Evolutionary conservation across 2,113 vertebrate species (phyloP), one percentile per base, ranked within the genome.

Genomic region (Onychorhynchus coronatus): DNA sequence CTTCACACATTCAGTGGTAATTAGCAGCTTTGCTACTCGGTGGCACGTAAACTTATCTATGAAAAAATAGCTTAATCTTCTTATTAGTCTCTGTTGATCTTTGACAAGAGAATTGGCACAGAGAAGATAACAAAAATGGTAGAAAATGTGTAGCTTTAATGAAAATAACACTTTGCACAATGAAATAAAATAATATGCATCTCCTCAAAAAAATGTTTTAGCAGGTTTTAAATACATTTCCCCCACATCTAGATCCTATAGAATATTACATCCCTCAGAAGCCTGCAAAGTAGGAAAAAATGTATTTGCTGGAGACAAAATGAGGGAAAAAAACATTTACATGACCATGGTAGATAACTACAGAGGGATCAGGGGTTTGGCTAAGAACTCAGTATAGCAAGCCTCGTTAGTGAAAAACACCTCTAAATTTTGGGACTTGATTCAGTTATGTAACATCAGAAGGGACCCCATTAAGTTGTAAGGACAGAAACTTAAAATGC

Each of bases 1-100:
- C 93, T 97, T 97, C 94, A 84, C 77, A 97, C 68, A 94, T 97
- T 95, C 81, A 89, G 78, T 78, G 61, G 94, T 96, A 98, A 97
- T 97, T 97, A 98, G 93, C 89, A 97, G 89, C 68, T 97, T 88
- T 95, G 80, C 81, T 94, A 95, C 91, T 97, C 23, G 7, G 74
- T 92, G 79, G 85, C 90, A 97, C 58, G 62, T 80, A 96, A 96
- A 97, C 74, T 95, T 95, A 93, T 96, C 85, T 93, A 72, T 30
- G 80, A 83, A 97, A 97, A 96, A 95, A 92, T 58, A 78, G 78
- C 67, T 97, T 94, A 92, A 95, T 95, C 83, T 97, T 96, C 86
- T 95, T 96, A 97, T 95, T 95, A 97, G 79, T 67, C 59, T 90
- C 61, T 95, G 73, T 56, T 95, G 88, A 95, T 96, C 86, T 96